Conservation (phyloP, 2,797 vertebrate species). For the Dryobates pubescens region DNA sequence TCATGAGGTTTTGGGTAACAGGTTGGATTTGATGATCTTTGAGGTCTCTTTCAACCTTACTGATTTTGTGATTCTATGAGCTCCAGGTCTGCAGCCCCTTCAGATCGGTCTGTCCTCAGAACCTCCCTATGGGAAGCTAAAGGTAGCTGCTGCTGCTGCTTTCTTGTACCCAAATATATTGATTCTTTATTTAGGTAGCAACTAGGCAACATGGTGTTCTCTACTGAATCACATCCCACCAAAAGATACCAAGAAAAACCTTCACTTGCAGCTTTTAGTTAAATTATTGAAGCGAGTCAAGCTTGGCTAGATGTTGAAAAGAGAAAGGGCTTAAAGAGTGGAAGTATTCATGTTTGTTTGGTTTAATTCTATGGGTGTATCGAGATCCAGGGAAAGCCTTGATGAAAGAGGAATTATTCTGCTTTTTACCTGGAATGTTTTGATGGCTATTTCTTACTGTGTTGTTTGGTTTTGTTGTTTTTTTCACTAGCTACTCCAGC, state of each 20-base stretch:
- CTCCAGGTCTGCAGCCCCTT: not conserved
- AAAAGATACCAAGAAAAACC: not conserved
- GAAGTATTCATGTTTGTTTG: not conserved
- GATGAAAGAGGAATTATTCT: not conserved
- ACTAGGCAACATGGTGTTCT: not conserved
- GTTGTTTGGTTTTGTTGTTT: not conserved
- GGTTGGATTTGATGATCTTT: too few relatives aligned
- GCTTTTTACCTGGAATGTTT: not conserved
- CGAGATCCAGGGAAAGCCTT: not conserved
- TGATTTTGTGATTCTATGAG: too few relatives aligned
- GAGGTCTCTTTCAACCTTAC: too few relatives aligned
- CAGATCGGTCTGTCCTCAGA: not conserved
- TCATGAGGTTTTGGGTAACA: too few relatives aligned
- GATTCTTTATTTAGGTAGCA: not conserved
- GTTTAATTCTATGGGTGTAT: not conserved
- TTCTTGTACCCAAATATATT: not conserved
- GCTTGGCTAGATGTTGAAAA: not conserved
- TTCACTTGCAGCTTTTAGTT: not conserved
- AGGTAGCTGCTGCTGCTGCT: not conserved
- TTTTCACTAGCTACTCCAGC: constrained; percentile 88
- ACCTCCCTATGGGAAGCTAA: not conserved
- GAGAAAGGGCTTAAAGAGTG: not conserved
- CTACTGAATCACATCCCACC: not conserved
- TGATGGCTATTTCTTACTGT: constrained; percentile 24
- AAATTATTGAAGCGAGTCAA: not conserved